Percentiles rank a stretch among this genome's conserved stretches.
These are phyloP conservation scores for Argopecten irradians DNA, from an alignment of 1,140 invertebrate genomes.

Conservation along the genomic window DNA sequence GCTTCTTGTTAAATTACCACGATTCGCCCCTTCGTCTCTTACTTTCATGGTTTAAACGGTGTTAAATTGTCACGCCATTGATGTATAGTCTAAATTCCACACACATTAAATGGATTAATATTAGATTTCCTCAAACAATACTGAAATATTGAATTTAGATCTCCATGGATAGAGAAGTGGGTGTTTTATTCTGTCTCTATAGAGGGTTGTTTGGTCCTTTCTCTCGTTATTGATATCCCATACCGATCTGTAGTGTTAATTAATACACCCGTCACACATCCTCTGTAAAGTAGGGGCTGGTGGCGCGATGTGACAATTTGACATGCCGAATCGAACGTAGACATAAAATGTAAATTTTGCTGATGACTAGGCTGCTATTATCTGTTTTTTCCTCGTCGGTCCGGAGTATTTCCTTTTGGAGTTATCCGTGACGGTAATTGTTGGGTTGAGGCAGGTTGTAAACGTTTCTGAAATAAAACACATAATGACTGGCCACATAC, in stretches of 20 bases:
- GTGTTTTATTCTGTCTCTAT: neutral
- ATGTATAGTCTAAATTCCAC: no score
- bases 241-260: neutral
- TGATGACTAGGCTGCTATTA: neutral
- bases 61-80: no score
- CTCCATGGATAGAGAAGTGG: neutral
- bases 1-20: neutral
- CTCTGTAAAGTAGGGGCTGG: neutral
- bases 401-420: neutral
- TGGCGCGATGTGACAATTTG: neutral
- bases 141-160: neutral
- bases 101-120: neutral
- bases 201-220: neutral
- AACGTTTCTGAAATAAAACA: constrained; percentile 9
- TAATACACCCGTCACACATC: neutral
- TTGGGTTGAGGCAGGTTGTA: neutral
- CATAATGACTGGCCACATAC: neutral
- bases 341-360: neutral
- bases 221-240: neutral
- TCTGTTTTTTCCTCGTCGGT: neutral
- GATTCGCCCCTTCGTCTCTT: no score
- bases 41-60: no score
- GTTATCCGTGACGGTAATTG: neutral
- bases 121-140: neutral
- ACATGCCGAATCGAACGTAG: neutral